Evolutionary conservation across 2,113 vertebrate species (phyloP), one percentile per base, ranked within the genome.

Genomic region (Anser cygnoides): DNA sequence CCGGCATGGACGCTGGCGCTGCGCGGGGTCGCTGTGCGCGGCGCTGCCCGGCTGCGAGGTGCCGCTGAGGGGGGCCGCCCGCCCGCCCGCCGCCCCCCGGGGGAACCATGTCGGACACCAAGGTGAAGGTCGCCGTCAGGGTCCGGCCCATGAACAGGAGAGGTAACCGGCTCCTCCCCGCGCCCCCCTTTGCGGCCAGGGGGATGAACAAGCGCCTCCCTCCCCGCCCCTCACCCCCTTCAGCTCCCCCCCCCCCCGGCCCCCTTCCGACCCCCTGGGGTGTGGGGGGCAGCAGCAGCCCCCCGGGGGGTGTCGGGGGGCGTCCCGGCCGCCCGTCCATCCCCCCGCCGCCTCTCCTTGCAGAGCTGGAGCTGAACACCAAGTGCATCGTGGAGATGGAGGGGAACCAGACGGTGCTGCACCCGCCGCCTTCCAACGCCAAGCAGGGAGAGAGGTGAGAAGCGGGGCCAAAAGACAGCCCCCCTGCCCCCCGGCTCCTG

Each of bases 301-400:
- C 43, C 43, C 43, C 43, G 16, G 43, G 43, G 44, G 44, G 19
- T 46, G 44, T 46, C 44, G 18, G 44, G 21, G 52, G 28, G 28
- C 14, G 58, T 17, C 22, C 37, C 23, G 61, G 59, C 76, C 37
- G 65, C 11, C 57, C 57, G 52, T 94, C 23, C 67, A 97, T 78
- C 43, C 65, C 23, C 20, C 29, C 87, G n/a, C 76, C 92, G 68
- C 92, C 71, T 97, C 81, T 89, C 95, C 95, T 98, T 97, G 80
- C 98, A 99, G 99, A 99, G 97, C 98, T 99, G 97, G 99, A 99
- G 82, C 98, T 99, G 97, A 99, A 99, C 95, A 99, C 99, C 92
- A 99, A 99, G 98, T 99, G 99, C 96, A 98, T 99, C 96, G 98
- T 99, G 98, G 99, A 99, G 70, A 99, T 99, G 99, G 99, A 99